phyloP scores from a whole-genome alignment of 2,113 vertebrate genomes.

The Arizona elegans region DNA sequence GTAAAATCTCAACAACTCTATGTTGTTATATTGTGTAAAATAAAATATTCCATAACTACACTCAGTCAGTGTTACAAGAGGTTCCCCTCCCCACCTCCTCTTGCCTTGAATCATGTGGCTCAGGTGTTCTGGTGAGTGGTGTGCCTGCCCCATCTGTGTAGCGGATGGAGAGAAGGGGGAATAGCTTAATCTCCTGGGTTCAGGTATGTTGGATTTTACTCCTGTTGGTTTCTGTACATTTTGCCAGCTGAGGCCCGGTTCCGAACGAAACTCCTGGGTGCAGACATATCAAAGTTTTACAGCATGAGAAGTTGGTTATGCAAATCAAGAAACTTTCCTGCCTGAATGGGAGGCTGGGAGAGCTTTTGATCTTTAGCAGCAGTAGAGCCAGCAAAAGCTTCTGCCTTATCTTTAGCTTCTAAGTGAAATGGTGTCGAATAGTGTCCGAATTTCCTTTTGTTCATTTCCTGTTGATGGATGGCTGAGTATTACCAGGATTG shows the following conservation, averaged over 20 bases:
- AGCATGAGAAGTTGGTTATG: background rate
- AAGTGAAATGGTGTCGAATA: too few species aligned
- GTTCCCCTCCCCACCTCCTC: background rate
- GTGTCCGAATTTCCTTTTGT: background rate
- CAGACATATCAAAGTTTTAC: background rate
- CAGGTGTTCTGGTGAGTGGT: background rate
- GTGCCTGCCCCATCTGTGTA: background rate
- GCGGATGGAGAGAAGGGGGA: background rate
- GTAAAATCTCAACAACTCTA: constrained; percentile 85
- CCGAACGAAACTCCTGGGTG: background rate
- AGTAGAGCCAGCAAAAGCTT: too few species aligned
- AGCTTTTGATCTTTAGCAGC: background rate
- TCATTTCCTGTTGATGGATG: accelerated
- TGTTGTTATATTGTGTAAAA: constrained; percentile 93
- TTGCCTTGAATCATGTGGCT: constrained; percentile 4
- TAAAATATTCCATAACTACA: constrained; percentile 78
- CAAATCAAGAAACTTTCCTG: background rate
- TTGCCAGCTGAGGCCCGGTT: background rate
- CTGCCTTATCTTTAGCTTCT: too few species aligned
- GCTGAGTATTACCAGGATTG: accelerated
- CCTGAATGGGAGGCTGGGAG: too few species aligned
- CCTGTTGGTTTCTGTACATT: background rate
- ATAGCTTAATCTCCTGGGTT: background rate
- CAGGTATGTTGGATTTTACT: background rate
- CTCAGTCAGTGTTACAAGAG: constrained; percentile 62